Evolutionary conservation across 37 sponge, comb jelly and placozoan species (phyloP).

Genomic region (Dysidea cf. avara): DNA sequence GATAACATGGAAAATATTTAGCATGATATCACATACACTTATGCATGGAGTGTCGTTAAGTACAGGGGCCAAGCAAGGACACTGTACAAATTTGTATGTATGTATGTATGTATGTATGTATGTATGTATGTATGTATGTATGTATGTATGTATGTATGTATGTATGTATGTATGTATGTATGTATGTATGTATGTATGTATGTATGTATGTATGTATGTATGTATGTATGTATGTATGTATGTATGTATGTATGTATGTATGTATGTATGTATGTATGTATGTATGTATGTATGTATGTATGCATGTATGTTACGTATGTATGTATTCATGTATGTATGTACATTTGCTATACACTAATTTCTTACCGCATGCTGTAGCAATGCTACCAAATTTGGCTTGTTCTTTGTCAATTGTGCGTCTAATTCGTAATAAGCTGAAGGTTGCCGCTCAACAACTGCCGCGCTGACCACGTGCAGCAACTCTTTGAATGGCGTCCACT

Average conservation of each 20-base stretch:
- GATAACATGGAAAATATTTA: too few relatives aligned
- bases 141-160: not conserved
- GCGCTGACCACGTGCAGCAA: conserved; percentile 52
- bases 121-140: conserved; percentile 8
- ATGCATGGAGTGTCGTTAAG: too few relatives aligned
- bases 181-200: conserved; percentile 29
- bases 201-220: conserved; percentile 36
- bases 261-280: conserved; percentile 8
- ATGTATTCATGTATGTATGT: conserved; percentile 5
- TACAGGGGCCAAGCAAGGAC: too few relatives aligned
- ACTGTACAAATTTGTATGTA: too few relatives aligned
- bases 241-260: conserved; percentile 27
- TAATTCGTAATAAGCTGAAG: conserved; percentile 54
- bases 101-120: conserved; percentile 6
- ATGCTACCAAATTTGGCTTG: conserved; percentile 85
- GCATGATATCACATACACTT: too few relatives aligned
- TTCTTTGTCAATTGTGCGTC: conserved; percentile 79
- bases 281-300: conserved; percentile 7
- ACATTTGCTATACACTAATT: not conserved
- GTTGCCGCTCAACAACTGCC: conserved; percentile 53
- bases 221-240: conserved; percentile 29
- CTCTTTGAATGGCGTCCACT: conserved; percentile 83
- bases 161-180: conserved; percentile 6
- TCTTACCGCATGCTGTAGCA: conserved; percentile 84
- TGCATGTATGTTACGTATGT: conserved; percentile 4